Percentiles rank a stretch among this genome's conserved stretches.
Evolutionary conservation across 1,140 invertebrate genomes (phyloP).

Genomic region (Ericerus pela): DNA sequence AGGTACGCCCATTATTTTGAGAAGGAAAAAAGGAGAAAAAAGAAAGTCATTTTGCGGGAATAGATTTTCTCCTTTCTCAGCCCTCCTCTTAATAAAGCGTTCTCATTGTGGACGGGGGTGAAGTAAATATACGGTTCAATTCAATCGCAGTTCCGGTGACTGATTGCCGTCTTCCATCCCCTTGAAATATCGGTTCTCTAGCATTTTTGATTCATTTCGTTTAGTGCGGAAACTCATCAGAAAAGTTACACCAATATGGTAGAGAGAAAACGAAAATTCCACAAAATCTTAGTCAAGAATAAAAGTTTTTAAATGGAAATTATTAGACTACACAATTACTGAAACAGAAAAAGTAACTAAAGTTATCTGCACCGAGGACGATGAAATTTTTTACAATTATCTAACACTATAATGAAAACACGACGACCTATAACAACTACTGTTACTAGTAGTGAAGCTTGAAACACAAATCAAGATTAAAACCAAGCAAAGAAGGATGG

Average conservation of each 20-base stretch:
- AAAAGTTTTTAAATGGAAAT: background rate
- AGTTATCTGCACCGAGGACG: background rate
- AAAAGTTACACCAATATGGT: background rate
- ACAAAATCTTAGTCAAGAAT: background rate
- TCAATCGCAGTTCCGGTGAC: conserved; percentile 9
- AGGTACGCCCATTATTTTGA: too few species aligned
- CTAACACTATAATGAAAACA: too few species aligned
- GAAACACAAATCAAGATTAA: too few species aligned
- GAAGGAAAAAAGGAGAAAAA: too few species aligned
- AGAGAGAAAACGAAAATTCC: background rate
- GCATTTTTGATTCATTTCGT: conserved; percentile 9
- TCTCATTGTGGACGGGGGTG: too few species aligned
- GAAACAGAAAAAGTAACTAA: background rate
- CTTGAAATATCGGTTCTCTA: conserved; percentile 3
- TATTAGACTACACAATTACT: background rate
- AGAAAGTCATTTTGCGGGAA: too few species aligned
- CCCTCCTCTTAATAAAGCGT: too few species aligned
- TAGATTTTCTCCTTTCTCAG: too few species aligned
- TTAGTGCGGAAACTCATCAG: background rate
- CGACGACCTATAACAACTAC: too few species aligned
- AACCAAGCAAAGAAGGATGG: too few species aligned
- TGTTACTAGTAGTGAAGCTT: too few species aligned
- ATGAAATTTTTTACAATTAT: background rate
- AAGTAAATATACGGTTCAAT: conserved; percentile 6
- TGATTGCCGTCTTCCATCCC: conserved; percentile 9